Base-by-base conservation (phyloP, 2,888 invertebrate species). In the Idaea dimidiata region DNA sequence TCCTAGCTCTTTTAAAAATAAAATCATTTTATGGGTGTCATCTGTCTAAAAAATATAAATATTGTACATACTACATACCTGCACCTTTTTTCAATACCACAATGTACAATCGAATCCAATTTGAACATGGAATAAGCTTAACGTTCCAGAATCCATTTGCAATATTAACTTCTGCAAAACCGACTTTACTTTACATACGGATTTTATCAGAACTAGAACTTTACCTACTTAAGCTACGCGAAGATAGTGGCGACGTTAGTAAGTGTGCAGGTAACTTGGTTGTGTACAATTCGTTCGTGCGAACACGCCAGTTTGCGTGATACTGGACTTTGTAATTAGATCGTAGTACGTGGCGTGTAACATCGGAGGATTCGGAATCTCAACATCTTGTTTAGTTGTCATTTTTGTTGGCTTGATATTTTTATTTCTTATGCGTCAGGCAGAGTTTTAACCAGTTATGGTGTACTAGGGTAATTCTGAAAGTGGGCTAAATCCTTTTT, bases 221-320 rank as follows among this genome's bases (percentile, higher is more conserved):
- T 43, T 8, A 43, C 43, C 14, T 43, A 43, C 43, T 10, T 43
- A 4, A 10, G 14, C 43, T 43, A 10, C 10, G 43, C 43, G 54
- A 59, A n/a, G 33, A 18, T 57, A 53, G 64, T 43, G 43, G 43
- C 43, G 43, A 8, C 43, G 43, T 14, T 8, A 10, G 43, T 43
- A 43, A 43, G 43, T 43, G 43, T 43, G 10, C 7, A 43, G 10
- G 3, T 61, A 62, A 61, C 61, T 59, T 54, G n/a, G 54, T 60
- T 59, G 59, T 32, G 43, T 55, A 59, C 18, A 59, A 57, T 16
- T 16, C 53, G 62, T 66, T 68, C 70, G 70, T 70, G 70, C 59
- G 58, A 33, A 65, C 79, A 79, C 77, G 79, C 67, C 69, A 79
- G 65, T 66, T 79, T n/a, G 77, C 79, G 78, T 78, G 78, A 66